Base-by-base conservation (phyloP, 2,113 vertebrate genomes). In the Geococcyx californianus region DNA sequence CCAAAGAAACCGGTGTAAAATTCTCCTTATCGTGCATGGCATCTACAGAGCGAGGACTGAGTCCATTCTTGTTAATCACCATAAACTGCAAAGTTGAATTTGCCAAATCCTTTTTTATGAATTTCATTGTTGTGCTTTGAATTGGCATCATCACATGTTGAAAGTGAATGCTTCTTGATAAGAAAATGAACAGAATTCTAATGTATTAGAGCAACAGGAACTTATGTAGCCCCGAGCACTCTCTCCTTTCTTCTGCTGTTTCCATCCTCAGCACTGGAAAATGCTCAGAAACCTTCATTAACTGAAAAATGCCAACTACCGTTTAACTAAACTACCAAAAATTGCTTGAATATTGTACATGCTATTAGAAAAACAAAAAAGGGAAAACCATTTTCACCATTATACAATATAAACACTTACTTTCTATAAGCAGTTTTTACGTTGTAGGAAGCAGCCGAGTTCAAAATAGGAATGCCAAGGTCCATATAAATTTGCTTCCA, bases 401-500 rank as follows among this genome's bases (percentile, higher is more conserved):
- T 55, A 70, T 11, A 44, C 29, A 56, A 14, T 5, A 62, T 2
- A 14, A 90, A 58, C 67, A 98, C 99, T 98, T 98, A 99, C 99
- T 99, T 99, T 98, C 97, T 99, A 98, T 99, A 99, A 63, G 99
- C 99, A 17, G 99, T 99, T 98, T 99, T 99, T 82, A 99, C 99
- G 95, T 99, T 99, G 98, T 99, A 99, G 59, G 99, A 99, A 42
- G 99, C 99, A 93, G 99, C 99, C 2, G 99, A 99, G 98, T 99
- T 99, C 94, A 99, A 98, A 95, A 99, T 98, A 21, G 99, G 99
- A 98, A 99, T 99, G 95, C 99, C 99, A 96, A 99, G 98, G 97
- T 99, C 99, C 98, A 99, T 99, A 98, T 99, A 99, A 98, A 99
- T 98, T 98, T 99, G 99, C 97, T 99, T 99, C 99, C 99, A 99